Evolutionary conservation across 1,140 invertebrate species (phyloP).

Genomic region (Hesperophylax magnus): DNA sequence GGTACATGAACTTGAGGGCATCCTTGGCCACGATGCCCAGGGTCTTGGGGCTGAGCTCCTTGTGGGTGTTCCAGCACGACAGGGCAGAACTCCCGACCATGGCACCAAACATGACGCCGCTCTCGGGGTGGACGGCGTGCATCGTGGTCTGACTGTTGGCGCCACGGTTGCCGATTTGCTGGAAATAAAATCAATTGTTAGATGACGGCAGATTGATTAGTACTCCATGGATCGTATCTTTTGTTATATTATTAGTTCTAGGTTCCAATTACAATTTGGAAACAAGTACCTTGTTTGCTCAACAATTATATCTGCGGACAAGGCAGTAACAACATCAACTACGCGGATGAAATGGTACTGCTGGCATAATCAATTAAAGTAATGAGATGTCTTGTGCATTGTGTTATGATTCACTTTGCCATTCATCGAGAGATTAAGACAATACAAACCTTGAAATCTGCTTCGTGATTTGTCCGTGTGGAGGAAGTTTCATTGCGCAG

Average conservation of each 20-base stretch:
- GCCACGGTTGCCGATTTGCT: slow-evolving; percentile 75
- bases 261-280: too few relatives aligned
- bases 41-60: slow-evolving; percentile 70
- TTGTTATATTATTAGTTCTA: too few relatives aligned
- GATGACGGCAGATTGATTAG: not conserved
- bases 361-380: too few relatives aligned
- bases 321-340: too few relatives aligned
- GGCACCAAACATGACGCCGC: slow-evolving; percentile 76
- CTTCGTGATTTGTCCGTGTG: slow-evolving; percentile 72
- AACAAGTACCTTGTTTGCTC: too few relatives aligned
- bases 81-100: slow-evolving; percentile 78
- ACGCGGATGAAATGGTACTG: too few relatives aligned
- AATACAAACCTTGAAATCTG: slow-evolving; percentile 63
- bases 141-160: slow-evolving; percentile 74
- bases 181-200: slow-evolving; percentile 57
- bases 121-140: slow-evolving; percentile 72
- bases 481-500: slow-evolving; percentile 74
- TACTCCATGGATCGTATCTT: too few relatives aligned
- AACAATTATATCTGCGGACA: too few relatives aligned
- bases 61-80: slow-evolving; percentile 79
- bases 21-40: slow-evolving; percentile 74
- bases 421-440: too few relatives aligned
- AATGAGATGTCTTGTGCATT: too few relatives aligned
- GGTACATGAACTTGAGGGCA: slow-evolving; percentile 75
- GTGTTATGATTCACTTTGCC: too few relatives aligned